Conservation (phyloP, 2,113 vertebrate species). For the Lepus europaeus region DNA sequence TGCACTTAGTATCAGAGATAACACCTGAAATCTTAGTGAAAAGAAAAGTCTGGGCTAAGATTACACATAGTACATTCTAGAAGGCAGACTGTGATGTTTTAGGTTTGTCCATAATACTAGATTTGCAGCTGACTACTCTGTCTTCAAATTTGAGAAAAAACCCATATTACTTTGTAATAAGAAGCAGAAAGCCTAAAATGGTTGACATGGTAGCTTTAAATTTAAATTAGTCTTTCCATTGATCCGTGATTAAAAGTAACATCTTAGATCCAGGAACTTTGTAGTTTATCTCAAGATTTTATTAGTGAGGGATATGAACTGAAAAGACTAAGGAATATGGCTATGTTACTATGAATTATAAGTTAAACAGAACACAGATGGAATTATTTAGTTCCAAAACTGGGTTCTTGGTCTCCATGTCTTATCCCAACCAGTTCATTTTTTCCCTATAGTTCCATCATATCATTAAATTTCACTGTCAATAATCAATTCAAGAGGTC, state of each 20-base stretch:
- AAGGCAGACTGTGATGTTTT: background rate
- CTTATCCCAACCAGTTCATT: background rate
- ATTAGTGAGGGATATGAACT: background rate
- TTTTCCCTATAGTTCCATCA: background rate
- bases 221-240: background rate
- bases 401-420: background rate
- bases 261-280: background rate
- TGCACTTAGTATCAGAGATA: background rate
- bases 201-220: conserved; percentile 23
- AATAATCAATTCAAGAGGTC: background rate
- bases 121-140: background rate
- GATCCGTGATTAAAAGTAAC: background rate
- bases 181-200: background rate
- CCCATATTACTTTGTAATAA: background rate
- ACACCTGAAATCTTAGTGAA: background rate
- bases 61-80: background rate
- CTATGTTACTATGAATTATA: background rate
- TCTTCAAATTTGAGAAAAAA: background rate
- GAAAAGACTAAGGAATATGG: background rate
- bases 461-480: background rate
- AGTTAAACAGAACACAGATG: background rate
- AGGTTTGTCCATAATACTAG: background rate
- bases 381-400: background rate
- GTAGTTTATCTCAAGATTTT: conserved; percentile 22
- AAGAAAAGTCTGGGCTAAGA: background rate